Base-by-base conservation (phyloP, 2,797 vertebrate genomes). In the Loriculus beryllinus region DNA sequence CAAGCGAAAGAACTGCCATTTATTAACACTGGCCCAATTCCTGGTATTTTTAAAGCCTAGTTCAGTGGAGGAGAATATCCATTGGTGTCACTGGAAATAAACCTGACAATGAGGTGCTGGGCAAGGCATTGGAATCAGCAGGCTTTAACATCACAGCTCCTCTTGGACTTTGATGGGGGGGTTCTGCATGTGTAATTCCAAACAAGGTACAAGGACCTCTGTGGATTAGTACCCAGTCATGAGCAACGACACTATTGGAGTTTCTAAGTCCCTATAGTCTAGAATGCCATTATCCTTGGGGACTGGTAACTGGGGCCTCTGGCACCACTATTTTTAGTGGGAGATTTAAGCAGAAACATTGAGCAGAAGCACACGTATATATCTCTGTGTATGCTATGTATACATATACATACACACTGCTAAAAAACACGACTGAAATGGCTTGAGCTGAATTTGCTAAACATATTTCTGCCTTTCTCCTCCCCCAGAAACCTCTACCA, bases 221-320 rank as follows among this genome's bases (percentile, higher is more conserved):
- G 23, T 31, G n/a, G 31, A 22, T 40, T 47, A 33, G 13, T 16
- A 35, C 12, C 31, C 51, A 43, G 51, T 26, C 67, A 83, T 0
- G 0, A 65, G 59, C n/a, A 82, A 9, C 6, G 40, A 42, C 28
- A 63, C 5, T 15, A 0, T 0, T 67, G 59, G 57, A 52, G 43
- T 28, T 88, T 79, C 43, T 26, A 52, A 57, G 22, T 57, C 59
- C 59, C 51, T 40, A 7, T 5, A 76, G 43, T 35, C 43, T 84
- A 63, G 60, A 90, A 86, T 65, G 40, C 39, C 60, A 26, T 21
- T 68, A 12, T 47, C 64, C 25, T 75, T 29, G 35, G 37, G 63
- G 77, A 63, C 8, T 57, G 79, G 42, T 54, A 88, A 82, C 0
- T 57, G 59, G 4, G 31, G 62, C 45, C 62, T 65, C 79, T 80